Conservation (phyloP, 1,140 invertebrate species). For the Halictus rubicundus region DNA sequence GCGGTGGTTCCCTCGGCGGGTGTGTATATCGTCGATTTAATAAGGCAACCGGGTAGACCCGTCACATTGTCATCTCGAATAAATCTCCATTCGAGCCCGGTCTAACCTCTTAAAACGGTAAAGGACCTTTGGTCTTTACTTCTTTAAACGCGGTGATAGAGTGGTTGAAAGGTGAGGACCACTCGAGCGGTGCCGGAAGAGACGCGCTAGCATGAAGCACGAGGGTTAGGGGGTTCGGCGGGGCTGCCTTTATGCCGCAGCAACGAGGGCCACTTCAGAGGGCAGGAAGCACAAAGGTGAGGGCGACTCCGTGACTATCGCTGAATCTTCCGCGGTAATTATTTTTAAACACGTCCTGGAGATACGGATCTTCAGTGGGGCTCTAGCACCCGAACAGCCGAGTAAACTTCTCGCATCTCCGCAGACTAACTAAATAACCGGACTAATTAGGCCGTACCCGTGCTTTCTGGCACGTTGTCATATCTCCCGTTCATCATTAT, state of each 20-base stretch:
- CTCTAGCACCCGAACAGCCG: constrained; percentile 52
- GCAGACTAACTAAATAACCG: constrained; percentile 70
- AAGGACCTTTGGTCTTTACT: constrained; percentile 78
- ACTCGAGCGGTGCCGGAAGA: constrained; percentile 62
- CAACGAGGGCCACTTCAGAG: constrained; percentile 71
- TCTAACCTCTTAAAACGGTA: constrained; percentile 57
- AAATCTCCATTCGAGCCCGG: constrained; percentile 50
- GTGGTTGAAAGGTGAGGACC: constrained; percentile 77
- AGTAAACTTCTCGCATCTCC: constrained; percentile 63
- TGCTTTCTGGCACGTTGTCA: constrained; percentile 55
- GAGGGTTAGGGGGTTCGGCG: constrained; percentile 14
- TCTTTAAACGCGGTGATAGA: constrained; percentile 79
- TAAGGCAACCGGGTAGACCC: constrained; percentile 34
- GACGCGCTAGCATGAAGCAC: constrained; percentile 37
- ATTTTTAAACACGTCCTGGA: constrained; percentile 81
- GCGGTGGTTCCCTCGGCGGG: too few species aligned
- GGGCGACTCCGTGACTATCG: constrained; percentile 80
- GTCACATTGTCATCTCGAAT: constrained; percentile 67
- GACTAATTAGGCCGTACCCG: constrained; percentile 69
- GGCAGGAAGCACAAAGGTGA: constrained; percentile 67
- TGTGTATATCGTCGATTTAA: constrained; percentile 32
- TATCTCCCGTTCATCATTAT: constrained; percentile 53
- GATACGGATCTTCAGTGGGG: constrained; percentile 74
- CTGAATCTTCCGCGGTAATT: constrained; percentile 78
- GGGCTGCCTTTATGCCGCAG: constrained; percentile 68